A percentile compares a stretch with the other conserved stretches of the same genome.
Conservation (phyloP, 2,888 invertebrate species). For the Apotomis capreana region DNA sequence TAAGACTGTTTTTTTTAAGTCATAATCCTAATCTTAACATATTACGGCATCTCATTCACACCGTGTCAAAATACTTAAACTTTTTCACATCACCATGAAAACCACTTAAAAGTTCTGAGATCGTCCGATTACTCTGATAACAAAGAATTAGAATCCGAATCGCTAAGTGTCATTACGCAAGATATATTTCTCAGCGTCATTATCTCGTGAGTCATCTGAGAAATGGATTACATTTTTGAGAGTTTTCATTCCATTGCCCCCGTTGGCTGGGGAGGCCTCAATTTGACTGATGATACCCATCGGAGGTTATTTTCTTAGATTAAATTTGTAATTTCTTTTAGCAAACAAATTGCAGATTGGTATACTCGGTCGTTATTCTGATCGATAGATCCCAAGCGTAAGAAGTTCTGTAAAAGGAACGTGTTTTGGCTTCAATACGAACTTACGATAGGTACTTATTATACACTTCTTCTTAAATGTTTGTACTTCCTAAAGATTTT, state of each 20-base stretch:
- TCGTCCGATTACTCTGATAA: conserved; percentile 19
- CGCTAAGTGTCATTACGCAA: conserved; percentile 42
- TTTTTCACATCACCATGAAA: conserved; percentile 14
- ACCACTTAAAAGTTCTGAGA: conserved; percentile 23
- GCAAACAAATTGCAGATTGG: conserved; percentile 38
- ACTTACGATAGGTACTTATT: no score
- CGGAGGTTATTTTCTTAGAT: conserved; percentile 54
- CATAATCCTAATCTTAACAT: background rate
- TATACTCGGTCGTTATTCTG: conserved; percentile 17
- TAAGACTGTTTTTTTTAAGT: background rate
- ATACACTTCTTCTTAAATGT: no score
- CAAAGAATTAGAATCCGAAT: conserved; percentile 32
- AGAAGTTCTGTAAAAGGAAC: background rate
- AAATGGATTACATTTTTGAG: conserved; percentile 76
- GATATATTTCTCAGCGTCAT: conserved; percentile 47
- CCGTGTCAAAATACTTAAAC: background rate
- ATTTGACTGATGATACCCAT: conserved; percentile 67
- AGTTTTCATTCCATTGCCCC: conserved; percentile 69
- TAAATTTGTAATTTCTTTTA: conserved; percentile 50
- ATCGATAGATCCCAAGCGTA: conserved; percentile 21
- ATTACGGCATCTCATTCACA: conserved; percentile 6
- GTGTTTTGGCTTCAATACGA: no score
- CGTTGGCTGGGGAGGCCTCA: conserved; percentile 61
- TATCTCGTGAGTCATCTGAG: conserved; percentile 46
- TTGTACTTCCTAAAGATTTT: no score